Evolutionary conservation across 1,140 invertebrate genomes (phyloP), one percentile per base, ranked within the genome.

Genomic region (Brachionus rotundiformis): DNA sequence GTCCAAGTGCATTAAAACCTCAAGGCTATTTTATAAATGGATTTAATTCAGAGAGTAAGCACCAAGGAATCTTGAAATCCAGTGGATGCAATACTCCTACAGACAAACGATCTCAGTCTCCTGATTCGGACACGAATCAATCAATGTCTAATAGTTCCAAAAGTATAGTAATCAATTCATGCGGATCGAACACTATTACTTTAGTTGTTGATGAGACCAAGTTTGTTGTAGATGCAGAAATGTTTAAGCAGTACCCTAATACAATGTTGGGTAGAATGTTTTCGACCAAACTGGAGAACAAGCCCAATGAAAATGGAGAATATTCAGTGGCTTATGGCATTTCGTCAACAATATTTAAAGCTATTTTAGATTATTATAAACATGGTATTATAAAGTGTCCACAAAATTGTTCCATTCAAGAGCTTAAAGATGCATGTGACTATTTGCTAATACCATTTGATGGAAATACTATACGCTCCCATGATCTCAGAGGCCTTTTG

Each of bases 381-480:
- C 92, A 92, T 59, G 95, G 94, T 13, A 88, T 92, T 2, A 94
- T 98, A 83, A 90, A 93, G 27, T 95, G 95, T 86, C 95, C 95
- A 0, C 90, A 91, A 19, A 92, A 91, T 73, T 93, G 96, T 3
- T 92, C 93, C 3, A 93, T 97, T n/a, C 94, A 95, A 85, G 97
- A 99, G 88, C 88, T 99, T 39, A 89, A 96, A 75, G 98, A 99
- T 88, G 97, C 97, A 23, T 99, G 96, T 86, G 98, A 99, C 88
- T 99, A 99, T 88, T 89, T 99, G 31, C 90, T 99, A 1, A 93
- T 99, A 84, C 98, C 98, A 19, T 99, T 99, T 88, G 95, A 98
- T 90, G 94, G 95, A 2, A 92, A 92, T 68, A 98, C 96, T 36
- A 92, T 99, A 44, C 93, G 95, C 86, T 98, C 95, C 88, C 93